phyloP scores from a whole-genome alignment of 2,113 vertebrate genomes.

The Columbina picui region DNA sequence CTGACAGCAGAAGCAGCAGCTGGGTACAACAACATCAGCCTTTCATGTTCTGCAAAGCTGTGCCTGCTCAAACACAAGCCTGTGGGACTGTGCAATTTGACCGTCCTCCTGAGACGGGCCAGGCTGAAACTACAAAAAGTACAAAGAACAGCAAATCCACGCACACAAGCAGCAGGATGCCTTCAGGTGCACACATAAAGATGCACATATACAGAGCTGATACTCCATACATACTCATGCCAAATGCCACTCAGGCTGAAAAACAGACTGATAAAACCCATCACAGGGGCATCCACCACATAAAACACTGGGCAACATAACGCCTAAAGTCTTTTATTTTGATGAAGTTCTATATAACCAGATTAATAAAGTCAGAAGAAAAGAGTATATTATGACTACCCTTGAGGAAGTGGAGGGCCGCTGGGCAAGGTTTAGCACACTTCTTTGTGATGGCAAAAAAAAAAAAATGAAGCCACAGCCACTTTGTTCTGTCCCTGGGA shows the following conservation, averaged over 20 bases:
- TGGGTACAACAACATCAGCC: neutral
- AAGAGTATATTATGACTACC: neutral
- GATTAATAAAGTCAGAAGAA: neutral
- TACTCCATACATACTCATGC: neutral
- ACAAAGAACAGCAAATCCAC: neutral
- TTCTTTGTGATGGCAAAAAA: neutral
- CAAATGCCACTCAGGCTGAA: neutral
- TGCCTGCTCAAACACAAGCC: neutral
- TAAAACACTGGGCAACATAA: neutral
- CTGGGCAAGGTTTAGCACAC: neutral
- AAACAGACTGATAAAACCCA: neutral
- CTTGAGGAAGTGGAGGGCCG: neutral
- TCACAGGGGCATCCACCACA: neutral
- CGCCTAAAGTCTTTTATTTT: neutral
- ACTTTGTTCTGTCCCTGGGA: neutral
- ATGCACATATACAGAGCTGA: neutral
- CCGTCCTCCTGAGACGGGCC: neutral
- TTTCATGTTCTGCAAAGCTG: neutral
- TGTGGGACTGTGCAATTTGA: neutral
- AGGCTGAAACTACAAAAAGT: neutral
- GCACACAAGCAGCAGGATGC: neutral
- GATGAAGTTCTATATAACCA: neutral
- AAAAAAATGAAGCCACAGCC: neutral
- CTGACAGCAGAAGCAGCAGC: constrained; percentile 23
- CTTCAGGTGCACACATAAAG: neutral